Evolutionary conservation across 1,140 invertebrate genomes (phyloP).

Genomic region (Cecropterus lyciades): DNA sequence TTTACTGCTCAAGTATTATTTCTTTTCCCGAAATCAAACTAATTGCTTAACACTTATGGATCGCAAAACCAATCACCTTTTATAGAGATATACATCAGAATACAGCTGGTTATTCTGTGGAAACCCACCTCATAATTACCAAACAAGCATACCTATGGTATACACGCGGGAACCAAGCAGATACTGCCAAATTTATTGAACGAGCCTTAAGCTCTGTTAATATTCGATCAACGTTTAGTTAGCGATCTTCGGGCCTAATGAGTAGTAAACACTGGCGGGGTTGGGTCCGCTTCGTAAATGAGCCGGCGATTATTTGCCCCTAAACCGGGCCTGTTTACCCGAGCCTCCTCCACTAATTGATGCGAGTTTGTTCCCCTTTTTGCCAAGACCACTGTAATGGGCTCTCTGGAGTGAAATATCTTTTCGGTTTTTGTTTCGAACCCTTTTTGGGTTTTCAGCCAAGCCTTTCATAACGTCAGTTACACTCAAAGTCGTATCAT

Average conservation of each 20-base stretch:
- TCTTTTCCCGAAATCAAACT: too few species aligned
- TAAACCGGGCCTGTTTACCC: slow-evolving; percentile 62
- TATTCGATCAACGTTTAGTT: slow-evolving; percentile 36
- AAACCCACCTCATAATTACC: too few species aligned
- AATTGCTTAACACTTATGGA: too few species aligned
- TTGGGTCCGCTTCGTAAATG: slow-evolving; percentile 56
- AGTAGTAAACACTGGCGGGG: slow-evolving; percentile 68
- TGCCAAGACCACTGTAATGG: slow-evolving; percentile 70
- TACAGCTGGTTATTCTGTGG: too few species aligned
- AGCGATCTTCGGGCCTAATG: slow-evolving; percentile 66
- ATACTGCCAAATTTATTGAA: slow-evolving; percentile 5
- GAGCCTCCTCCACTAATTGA: slow-evolving; percentile 71
- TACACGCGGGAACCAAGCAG: neutral
- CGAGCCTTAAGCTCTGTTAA: slow-evolving; percentile 25
- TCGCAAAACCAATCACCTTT: too few species aligned
- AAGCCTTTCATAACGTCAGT: slow-evolving; percentile 37
- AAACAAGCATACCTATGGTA: too few species aligned
- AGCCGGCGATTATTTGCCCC: slow-evolving; percentile 70
- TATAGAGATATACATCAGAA: too few species aligned
- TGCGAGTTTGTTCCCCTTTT: slow-evolving; percentile 64
- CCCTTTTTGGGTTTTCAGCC: slow-evolving; percentile 48
- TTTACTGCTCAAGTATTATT: too few species aligned
- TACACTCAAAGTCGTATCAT: slow-evolving; percentile 14
- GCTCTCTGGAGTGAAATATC: slow-evolving; percentile 73
- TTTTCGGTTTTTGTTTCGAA: slow-evolving; percentile 58